Evolutionary conservation across 2,113 vertebrate species (phyloP).

Genomic region (Oreochromis spilurus): DNA sequence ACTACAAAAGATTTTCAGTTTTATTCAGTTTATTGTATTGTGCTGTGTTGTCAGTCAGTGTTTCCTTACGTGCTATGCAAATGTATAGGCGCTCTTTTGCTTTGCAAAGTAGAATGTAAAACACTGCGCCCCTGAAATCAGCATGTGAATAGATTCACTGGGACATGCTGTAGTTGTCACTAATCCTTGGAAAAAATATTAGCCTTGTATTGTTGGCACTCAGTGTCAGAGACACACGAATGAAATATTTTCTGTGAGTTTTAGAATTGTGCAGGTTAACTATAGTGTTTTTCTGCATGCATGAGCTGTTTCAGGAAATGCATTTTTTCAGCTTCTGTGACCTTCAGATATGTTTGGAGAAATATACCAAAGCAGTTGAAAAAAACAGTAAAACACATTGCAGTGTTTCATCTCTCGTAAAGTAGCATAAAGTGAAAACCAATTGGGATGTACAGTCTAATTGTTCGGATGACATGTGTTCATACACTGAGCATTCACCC

Average conservation of each 20-base stretch:
- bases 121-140: not conserved
- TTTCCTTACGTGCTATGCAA: accelerated
- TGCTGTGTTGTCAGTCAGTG: not conserved
- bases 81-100: not conserved
- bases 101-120: not conserved
- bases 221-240: not conserved
- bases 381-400: not conserved
- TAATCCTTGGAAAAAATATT: not conserved
- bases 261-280: not conserved
- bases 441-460: not conserved
- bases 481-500: not conserved
- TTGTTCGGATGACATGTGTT: not conserved
- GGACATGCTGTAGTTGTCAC: not conserved
- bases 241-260: too few species aligned
- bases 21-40: not conserved
- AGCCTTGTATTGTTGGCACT: not conserved
- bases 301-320: not conserved
- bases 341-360: not conserved
- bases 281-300: not conserved
- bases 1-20: not conserved
- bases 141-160: not conserved
- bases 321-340: not conserved
- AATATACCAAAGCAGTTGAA: not conserved
- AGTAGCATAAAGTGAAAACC: slow-evolving; percentile 14
- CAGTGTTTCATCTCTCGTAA: not conserved